These are phyloP conservation scores for Calidris pugnax DNA, from an alignment of 2,113 vertebrate genomes.

Conservation along the genomic window DNA sequence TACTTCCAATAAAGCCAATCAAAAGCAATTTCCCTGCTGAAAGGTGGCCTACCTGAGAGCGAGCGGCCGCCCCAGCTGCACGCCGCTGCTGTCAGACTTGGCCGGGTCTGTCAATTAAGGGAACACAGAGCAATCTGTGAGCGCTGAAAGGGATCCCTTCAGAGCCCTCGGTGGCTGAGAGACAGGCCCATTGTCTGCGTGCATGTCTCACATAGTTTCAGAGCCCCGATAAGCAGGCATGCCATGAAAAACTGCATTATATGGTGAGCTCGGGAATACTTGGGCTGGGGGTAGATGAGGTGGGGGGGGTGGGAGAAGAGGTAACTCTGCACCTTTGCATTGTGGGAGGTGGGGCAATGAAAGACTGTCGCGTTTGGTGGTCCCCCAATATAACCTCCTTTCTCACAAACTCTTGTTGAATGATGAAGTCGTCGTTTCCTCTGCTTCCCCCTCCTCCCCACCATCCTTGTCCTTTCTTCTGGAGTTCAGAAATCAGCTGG, in stretches of 20 bases:
- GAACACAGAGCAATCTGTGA: slow-evolving; percentile 92
- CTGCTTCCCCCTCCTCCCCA: slow-evolving; percentile 53
- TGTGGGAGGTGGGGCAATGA: slow-evolving; percentile 80
- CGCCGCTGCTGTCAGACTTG: slow-evolving; percentile 83
- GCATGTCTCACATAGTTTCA: slow-evolving; percentile 95
- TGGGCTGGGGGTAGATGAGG: slow-evolving; percentile 77
- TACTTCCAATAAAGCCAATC: slow-evolving; percentile 78
- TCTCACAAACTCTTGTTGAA: slow-evolving; percentile 78
- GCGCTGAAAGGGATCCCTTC: slow-evolving; percentile 90
- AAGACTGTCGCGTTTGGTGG: slow-evolving; percentile 86
- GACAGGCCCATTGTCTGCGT: slow-evolving; percentile 89
- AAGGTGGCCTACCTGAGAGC: slow-evolving; percentile 85
- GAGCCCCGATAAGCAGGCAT: slow-evolving; percentile 87
- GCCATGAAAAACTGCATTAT: slow-evolving; percentile 91
- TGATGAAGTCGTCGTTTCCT: slow-evolving; percentile 60
- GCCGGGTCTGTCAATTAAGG: slow-evolving; percentile 88
- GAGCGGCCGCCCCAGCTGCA: slow-evolving; percentile 80
- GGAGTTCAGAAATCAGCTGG: slow-evolving; percentile 69
- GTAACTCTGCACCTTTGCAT: slow-evolving; percentile 83
- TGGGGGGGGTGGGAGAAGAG: slow-evolving; percentile 77
- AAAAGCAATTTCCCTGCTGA: slow-evolving; percentile 86
- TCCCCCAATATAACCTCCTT: slow-evolving; percentile 72
- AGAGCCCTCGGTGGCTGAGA: slow-evolving; percentile 80
- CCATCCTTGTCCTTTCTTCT: slow-evolving; percentile 30
- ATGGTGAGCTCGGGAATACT: slow-evolving; percentile 80